Conservation (phyloP, 2,888 invertebrate species). For the Agrochola lota region DNA sequence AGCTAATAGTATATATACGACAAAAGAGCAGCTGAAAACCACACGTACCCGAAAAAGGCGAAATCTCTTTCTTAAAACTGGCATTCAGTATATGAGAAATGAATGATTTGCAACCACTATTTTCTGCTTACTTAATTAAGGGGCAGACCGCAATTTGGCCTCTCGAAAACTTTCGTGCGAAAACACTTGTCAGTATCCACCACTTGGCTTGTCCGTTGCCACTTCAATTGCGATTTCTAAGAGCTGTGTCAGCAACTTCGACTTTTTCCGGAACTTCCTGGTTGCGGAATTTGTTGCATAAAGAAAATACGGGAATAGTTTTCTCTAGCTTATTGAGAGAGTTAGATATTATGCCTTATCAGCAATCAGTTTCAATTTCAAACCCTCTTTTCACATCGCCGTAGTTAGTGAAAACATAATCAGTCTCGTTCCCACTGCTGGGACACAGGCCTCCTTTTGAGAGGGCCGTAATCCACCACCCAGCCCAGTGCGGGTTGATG, state of each 20-base stretch:
- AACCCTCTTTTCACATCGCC: neutral
- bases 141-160: conserved; percentile 24
- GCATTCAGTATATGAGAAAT: conserved; percentile 1
- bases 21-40: neutral
- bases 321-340: conserved; percentile 23
- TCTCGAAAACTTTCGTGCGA: conserved; percentile 33
- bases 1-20: neutral
- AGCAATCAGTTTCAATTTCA: neutral
- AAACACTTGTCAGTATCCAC: conserved; percentile 36
- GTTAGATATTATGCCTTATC: conserved; percentile 22
- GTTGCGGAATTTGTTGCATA: conserved; percentile 29
- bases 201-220: conserved; percentile 20
- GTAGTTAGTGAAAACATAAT: neutral
- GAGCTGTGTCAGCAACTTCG: conserved; percentile 47
- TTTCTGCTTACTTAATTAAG: conserved; percentile 24
- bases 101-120: conserved; percentile 8
- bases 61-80: conserved; percentile 1
- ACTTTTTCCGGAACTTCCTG: conserved; percentile 33
- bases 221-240: conserved; percentile 46
- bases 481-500: neutral
- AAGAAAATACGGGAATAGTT: conserved; percentile 50
- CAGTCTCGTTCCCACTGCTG: neutral
- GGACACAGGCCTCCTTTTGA: neutral
- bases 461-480: neutral
- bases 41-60: neutral